A percentile compares a stretch with the other conserved stretches of the same genome.
Evolutionary conservation across 1,140 invertebrate genomes (phyloP).

Genomic region (Nephila pilipes): DNA sequence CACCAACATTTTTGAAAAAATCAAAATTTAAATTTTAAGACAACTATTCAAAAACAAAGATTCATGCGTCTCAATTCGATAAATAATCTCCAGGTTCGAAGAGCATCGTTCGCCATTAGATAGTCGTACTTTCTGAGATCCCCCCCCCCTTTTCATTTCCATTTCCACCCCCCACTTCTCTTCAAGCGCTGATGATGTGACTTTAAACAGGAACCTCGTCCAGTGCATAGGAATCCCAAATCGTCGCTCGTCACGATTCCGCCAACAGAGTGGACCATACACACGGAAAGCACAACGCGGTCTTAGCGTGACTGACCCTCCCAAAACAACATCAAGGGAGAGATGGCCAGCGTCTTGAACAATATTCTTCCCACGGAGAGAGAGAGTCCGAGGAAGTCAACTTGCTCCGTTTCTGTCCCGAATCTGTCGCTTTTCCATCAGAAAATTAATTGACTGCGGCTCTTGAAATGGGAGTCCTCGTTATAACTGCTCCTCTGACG

Average conservation of each 20-base stretch:
- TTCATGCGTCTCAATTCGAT: slow-evolving; percentile 16
- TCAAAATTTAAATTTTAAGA: not conserved
- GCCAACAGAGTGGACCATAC: slow-evolving; percentile 48
- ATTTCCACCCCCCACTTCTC: not conserved
- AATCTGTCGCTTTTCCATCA: slow-evolving; percentile 22
- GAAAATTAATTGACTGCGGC: slow-evolving; percentile 60
- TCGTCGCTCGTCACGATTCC: slow-evolving; percentile 67
- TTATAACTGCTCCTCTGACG: slow-evolving; percentile 31
- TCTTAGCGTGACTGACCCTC: slow-evolving; percentile 69
- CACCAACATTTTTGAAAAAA: too few relatives aligned
- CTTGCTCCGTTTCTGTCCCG: slow-evolving; percentile 41
- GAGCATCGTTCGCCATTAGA: slow-evolving; percentile 13
- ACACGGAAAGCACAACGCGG: slow-evolving; percentile 33
- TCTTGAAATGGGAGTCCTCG: slow-evolving; percentile 3
- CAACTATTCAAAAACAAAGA: not conserved
- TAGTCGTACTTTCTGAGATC: not conserved
- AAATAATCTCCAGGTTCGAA: slow-evolving; percentile 58
- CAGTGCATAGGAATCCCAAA: slow-evolving; percentile 37
- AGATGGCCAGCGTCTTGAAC: slow-evolving; percentile 49
- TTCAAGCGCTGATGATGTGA: slow-evolving; percentile 48
- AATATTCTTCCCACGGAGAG: slow-evolving; percentile 65
- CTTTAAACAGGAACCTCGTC: slow-evolving; percentile 54
- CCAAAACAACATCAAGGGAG: slow-evolving; percentile 24
- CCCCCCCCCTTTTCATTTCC: slow-evolving; percentile 19
- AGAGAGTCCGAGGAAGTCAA: slow-evolving; percentile 50